A percentile compares a stretch with the other conserved stretches of the same genome.
phyloP scores from a whole-genome alignment of 2,888 invertebrate genomes.

The Hylaea fasciaria region DNA sequence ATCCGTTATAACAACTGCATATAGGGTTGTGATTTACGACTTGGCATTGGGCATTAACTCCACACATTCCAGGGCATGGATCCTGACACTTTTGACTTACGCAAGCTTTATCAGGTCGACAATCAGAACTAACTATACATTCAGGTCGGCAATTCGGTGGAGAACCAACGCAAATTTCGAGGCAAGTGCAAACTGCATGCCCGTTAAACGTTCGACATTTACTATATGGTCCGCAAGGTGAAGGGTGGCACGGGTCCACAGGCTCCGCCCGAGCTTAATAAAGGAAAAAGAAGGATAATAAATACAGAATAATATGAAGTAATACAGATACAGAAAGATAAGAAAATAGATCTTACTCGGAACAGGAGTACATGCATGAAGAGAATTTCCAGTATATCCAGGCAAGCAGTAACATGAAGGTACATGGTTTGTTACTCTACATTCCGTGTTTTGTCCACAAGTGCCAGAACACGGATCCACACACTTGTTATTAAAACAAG shows the following conservation, averaged over 20 bases:
- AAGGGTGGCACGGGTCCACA: constrained; percentile 89
- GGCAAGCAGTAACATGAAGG: constrained; percentile 90
- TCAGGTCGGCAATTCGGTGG: constrained; percentile 92
- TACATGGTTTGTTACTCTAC: constrained; percentile 90
- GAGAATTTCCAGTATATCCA: constrained; percentile 89
- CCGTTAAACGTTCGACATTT: constrained; percentile 89
- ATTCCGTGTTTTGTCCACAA: constrained; percentile 91
- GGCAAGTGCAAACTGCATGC: constrained; percentile 91
- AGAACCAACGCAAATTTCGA: constrained; percentile 88
- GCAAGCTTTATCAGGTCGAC: constrained; percentile 90
- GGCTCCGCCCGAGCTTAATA: constrained; percentile 76
- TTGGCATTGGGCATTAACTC: constrained; percentile 90
- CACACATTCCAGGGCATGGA: constrained; percentile 91
- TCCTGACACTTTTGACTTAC: constrained; percentile 91
- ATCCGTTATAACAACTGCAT: constrained; percentile 89
- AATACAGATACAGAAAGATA: constrained; percentile 56
- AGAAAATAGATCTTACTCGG: constrained; percentile 84
- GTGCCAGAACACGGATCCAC: constrained; percentile 91
- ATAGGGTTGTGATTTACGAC: constrained; percentile 92
- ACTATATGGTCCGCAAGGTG: constrained; percentile 92
- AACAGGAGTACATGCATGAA: constrained; percentile 86
- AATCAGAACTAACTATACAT: constrained; percentile 92
- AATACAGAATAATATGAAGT: constrained; percentile 54
- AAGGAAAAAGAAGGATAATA: constrained; percentile 46
- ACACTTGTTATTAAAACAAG: constrained; percentile 92